Evolutionary conservation across 2,797 vertebrate genomes (phyloP).

Genomic region (Chloroceryle inda): DNA sequence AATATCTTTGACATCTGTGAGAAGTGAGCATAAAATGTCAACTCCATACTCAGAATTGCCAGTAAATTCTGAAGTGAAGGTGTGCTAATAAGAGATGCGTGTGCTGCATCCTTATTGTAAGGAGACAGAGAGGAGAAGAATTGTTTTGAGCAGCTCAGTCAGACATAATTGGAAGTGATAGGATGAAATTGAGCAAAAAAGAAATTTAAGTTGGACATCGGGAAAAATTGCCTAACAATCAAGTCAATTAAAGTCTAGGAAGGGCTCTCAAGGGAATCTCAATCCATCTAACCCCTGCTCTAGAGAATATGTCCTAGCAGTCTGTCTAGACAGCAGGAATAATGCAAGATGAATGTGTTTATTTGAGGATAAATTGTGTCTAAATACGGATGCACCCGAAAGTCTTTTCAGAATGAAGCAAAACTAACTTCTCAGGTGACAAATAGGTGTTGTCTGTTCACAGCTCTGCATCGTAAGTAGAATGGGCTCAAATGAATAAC

Average conservation of each 20-base stretch:
- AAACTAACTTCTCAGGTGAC: not conserved
- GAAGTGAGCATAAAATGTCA: slow-evolving; percentile 4
- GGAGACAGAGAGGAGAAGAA: not conserved
- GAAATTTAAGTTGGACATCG: slow-evolving; percentile 31
- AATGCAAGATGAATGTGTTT: not conserved
- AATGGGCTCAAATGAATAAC: not conserved
- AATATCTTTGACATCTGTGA: not conserved
- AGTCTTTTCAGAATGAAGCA: not conserved
- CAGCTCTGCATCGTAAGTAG: not conserved
- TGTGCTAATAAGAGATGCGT: not conserved
- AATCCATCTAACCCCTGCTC: slow-evolving; percentile 23
- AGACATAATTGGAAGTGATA: slow-evolving; percentile 44
- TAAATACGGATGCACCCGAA: not conserved
- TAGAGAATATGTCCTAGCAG: slow-evolving; percentile 2
- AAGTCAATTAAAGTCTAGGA: slow-evolving; percentile 52
- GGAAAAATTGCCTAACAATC: slow-evolving; percentile 52
- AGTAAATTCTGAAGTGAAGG: not conserved
- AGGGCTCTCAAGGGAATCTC: slow-evolving; percentile 31
- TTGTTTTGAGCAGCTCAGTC: slow-evolving; percentile 44
- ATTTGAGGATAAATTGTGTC: slow-evolving; percentile 4
- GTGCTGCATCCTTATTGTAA: slow-evolving; percentile 11
- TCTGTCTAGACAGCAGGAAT: slow-evolving; percentile 33
- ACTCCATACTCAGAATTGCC: not conserved
- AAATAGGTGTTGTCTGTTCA: not conserved
- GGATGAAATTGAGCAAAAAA: slow-evolving; percentile 63